Conservation (phyloP, 2,113 vertebrate species). For the Oplegnathus fasciatus region DNA sequence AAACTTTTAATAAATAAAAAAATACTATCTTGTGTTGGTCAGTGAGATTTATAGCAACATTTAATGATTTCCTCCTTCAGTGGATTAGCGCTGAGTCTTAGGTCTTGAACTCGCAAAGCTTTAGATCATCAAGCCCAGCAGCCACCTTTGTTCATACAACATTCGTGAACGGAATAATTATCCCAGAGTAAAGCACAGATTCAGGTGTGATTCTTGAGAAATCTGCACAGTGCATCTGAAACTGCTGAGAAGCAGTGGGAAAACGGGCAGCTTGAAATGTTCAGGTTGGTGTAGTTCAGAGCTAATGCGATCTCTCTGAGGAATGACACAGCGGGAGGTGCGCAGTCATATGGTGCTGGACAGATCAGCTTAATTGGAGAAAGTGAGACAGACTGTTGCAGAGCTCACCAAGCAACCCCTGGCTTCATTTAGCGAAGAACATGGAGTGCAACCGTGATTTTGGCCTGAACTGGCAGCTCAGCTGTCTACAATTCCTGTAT, state of each 20-base stretch:
- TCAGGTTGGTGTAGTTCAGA: slow-evolving; percentile 64
- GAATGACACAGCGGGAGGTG: slow-evolving; percentile 67
- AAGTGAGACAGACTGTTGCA: slow-evolving; percentile 63
- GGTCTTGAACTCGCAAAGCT: slow-evolving; percentile 21
- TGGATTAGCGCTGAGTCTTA: not conserved
- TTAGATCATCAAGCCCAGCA: not conserved
- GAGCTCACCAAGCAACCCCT: slow-evolving; percentile 42
- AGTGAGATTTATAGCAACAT: slow-evolving; percentile 19
- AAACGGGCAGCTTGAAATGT: slow-evolving; percentile 60
- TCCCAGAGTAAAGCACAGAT: not conserved
- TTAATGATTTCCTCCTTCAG: slow-evolving; percentile 6
- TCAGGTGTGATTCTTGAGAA: slow-evolving; percentile 42
- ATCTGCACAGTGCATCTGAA: slow-evolving; percentile 33
- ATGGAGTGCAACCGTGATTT: slow-evolving; percentile 38
- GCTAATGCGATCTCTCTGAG: slow-evolving; percentile 59
- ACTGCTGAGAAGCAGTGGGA: slow-evolving; percentile 37
- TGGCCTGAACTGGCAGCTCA: slow-evolving; percentile 40
- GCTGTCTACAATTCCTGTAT: slow-evolving; percentile 26
- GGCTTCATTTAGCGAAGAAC: slow-evolving; percentile 64
- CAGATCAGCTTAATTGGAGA: slow-evolving; percentile 76
- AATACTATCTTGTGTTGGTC: not conserved
- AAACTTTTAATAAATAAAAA: slow-evolving; percentile 39
- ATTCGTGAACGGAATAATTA: slow-evolving; percentile 16
- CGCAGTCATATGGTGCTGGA: slow-evolving; percentile 58
- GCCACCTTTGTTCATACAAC: not conserved